These are phyloP conservation scores for Alloplasta piceator DNA, from an alignment of 2,888 invertebrate species.

Conservation along the genomic window DNA sequence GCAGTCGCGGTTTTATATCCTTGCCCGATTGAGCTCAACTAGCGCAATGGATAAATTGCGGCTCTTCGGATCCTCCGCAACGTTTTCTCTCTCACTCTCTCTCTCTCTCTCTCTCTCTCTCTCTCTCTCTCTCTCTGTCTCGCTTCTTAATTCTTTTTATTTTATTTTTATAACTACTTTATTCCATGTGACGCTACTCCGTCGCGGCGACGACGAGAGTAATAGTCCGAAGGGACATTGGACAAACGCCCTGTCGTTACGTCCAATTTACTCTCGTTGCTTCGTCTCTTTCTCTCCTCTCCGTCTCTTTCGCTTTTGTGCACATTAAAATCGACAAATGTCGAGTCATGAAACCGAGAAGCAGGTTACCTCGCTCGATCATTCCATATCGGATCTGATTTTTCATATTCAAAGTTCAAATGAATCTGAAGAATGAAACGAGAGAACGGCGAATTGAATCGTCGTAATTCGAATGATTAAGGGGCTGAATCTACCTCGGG, in stretches of 20 bases:
- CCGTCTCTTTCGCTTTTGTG: conserved; percentile 8
- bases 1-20: conserved; percentile 58
- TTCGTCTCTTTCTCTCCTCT: conserved; percentile 32
- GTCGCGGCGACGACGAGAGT: conserved; percentile 42
- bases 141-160: conserved; percentile 46
- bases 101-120: conserved; percentile 63
- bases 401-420: neutral
- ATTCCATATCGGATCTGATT: conserved; percentile 3
- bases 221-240: conserved; percentile 55
- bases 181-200: conserved; percentile 36
- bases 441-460: too few relatives aligned
- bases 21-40: conserved; percentile 75
- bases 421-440: too few relatives aligned
- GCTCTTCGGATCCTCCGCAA: conserved; percentile 50
- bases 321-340: conserved; percentile 34
- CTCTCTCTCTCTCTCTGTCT: conserved; percentile 62
- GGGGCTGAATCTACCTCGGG: too few relatives aligned
- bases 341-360: conserved; percentile 27
- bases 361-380: conserved; percentile 18
- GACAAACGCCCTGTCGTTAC: conserved; percentile 68
- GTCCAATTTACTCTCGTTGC: conserved; percentile 69
- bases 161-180: conserved; percentile 53
- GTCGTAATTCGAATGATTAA: too few relatives aligned
- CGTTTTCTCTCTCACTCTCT: conserved; percentile 57
- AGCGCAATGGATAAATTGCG: conserved; percentile 79